phyloP scores from a whole-genome alignment of 2,113 vertebrate genomes.

The Lepisosteus oculatus region DNA sequence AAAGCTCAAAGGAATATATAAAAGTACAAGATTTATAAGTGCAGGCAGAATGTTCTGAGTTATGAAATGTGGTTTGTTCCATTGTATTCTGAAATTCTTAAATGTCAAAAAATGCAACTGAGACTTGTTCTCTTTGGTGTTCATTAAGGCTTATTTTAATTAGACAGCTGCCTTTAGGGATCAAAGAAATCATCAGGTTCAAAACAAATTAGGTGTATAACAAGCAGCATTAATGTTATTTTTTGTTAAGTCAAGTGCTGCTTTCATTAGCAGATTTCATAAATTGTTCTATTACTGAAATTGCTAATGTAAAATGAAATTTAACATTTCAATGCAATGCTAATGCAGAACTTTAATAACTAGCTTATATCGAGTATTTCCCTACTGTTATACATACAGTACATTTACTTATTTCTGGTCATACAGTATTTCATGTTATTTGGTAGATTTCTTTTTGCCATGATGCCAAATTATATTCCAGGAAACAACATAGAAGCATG shows the following conservation, averaged over 20 bases:
- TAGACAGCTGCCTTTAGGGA: slow-evolving; percentile 2
- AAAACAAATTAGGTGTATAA: neutral
- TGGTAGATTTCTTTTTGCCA: too few species aligned
- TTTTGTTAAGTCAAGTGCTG: neutral
- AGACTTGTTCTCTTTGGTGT: slow-evolving; percentile 1
- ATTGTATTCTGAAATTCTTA: neutral
- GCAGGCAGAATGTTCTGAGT: neutral
- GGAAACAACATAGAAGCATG: too few species aligned
- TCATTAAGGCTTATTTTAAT: neutral
- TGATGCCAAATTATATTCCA: too few species aligned
- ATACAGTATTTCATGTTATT: too few species aligned
- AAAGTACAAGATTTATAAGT: neutral
- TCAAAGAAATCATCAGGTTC: neutral
- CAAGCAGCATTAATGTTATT: neutral
- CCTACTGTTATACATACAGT: too few species aligned
- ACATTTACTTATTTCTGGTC: too few species aligned
- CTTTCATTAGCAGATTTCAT: too few species aligned
- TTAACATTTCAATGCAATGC: too few species aligned
- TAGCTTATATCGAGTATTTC: too few species aligned
- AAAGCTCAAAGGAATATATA: neutral
- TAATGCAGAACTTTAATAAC: too few species aligned
- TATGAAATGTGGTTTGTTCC: neutral
- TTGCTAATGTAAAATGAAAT: too few species aligned
- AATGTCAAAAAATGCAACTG: neutral
- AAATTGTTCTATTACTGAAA: neutral